These are phyloP conservation scores for Phrynosoma blainvillii DNA, from an alignment of 2,113 vertebrate species.

Conservation along the genomic window DNA sequence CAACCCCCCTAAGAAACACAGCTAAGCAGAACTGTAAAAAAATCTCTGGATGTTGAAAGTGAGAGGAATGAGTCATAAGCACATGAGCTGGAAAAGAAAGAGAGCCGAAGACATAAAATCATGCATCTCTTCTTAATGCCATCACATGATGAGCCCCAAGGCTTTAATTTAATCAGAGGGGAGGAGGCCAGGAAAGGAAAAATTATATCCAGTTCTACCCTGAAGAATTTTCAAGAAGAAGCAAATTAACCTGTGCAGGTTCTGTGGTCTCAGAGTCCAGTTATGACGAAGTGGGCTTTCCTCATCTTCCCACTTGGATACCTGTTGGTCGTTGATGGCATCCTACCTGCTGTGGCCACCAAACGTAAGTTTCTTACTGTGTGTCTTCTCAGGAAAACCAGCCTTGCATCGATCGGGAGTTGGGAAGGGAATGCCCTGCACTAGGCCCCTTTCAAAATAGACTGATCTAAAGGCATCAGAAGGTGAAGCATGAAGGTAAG, in stretches of 20 bases:
- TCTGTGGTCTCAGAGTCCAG: background rate
- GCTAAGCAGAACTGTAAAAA: conserved; percentile 61
- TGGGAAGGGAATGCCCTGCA: accelerated
- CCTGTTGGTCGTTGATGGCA: conserved; percentile 59
- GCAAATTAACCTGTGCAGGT: accelerated
- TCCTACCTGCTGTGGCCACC: conserved; percentile 53
- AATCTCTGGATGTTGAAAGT: conserved; percentile 64
- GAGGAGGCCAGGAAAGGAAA: conserved; percentile 45
- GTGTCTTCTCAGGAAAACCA: background rate
- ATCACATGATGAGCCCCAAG: conserved; percentile 82
- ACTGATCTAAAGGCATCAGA: background rate
- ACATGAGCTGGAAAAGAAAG: conserved; percentile 73
- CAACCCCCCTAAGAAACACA: background rate
- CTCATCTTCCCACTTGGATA: conserved; percentile 38
- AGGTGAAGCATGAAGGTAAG: background rate
- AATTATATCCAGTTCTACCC: conserved; percentile 29
- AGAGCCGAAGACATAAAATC: conserved; percentile 74
- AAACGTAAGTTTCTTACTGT: conserved; percentile 72
- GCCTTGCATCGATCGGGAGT: no score
- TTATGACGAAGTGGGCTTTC: conserved; percentile 54
- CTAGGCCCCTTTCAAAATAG: conserved; percentile 1
- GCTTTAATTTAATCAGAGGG: conserved; percentile 70
- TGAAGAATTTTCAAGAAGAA: conserved; percentile 2
- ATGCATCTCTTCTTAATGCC: conserved; percentile 78
- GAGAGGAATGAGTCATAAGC: conserved; percentile 79